Evolutionary conservation across 2,888 invertebrate species (phyloP), one percentile per base, ranked within the genome.

Genomic region (Acrobeloides nanus): DNA sequence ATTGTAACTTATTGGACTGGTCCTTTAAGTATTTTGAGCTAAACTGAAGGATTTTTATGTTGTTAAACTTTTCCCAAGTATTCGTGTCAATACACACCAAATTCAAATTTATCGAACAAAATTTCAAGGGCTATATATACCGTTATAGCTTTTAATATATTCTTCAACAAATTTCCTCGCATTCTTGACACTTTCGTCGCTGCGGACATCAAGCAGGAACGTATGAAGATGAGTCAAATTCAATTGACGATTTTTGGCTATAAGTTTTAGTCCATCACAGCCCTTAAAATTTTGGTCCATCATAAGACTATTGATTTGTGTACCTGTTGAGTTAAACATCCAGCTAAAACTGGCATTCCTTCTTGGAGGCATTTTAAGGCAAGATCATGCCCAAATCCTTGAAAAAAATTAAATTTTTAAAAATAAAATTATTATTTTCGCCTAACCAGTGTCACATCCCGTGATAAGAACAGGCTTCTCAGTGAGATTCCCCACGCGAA

Each of bases 181-280:
- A 31, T 55, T 52, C 33, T 46, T 43, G 8, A 72, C 62, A 17
- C 61, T 59, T 38, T 62, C 59, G 32, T 68, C 64, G 42, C 48
- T 53, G 18, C 61, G 45, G 31, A 71, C 67, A 51, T 71, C 62
- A 46, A 71, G 48, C 38, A 57, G 46, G 45, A 72, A 59, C 6
- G 64, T 60, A 38, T 46, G 35, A 4, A 57, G 24, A 10, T n/a
- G n/a, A n/a, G n/a, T n/a, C n/a, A n/a, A n/a, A n/a, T n/a, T n/a
- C n/a, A n/a, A n/a, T n/a, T n/a, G n/a, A 25, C 4, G n/a, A 17
- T 35, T n/a, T 24, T 5, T 5, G 7, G 57, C 51, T 35, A 52
- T 48, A 34, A 49, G 48, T 21, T 47, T 43, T 17, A 64, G 31
- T 12, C 46, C 48, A 38, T 62, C 55, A 42, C 52, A 61, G 27